phyloP scores from a whole-genome alignment of 2,113 vertebrate species.

The Axis porcinus region DNA sequence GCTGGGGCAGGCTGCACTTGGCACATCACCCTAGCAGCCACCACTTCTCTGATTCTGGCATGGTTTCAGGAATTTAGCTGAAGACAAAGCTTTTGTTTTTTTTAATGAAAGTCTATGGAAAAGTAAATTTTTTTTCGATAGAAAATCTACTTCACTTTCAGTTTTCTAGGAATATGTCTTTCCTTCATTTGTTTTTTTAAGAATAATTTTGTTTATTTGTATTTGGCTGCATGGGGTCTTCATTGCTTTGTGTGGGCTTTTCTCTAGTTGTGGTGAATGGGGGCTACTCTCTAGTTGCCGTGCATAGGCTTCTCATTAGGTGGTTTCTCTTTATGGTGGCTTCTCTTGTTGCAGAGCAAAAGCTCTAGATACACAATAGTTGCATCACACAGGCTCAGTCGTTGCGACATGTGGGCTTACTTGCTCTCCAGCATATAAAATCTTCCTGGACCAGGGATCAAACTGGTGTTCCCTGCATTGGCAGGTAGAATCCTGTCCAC shows the following conservation, averaged over 20 bases:
- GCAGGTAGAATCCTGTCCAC: neutral
- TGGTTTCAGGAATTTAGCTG: neutral
- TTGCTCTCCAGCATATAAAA: neutral
- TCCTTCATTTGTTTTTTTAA: neutral
- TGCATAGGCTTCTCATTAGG: neutral
- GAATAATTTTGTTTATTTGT: neutral
- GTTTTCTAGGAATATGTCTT: neutral
- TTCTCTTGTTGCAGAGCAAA: neutral
- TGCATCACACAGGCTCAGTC: neutral
- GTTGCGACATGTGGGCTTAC: neutral
- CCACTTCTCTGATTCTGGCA: neutral
- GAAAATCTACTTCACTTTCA: neutral
- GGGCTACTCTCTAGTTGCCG: neutral
- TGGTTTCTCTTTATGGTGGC: neutral
- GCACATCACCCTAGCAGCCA: accelerated
- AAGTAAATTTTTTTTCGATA: neutral
- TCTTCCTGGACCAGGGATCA: neutral
- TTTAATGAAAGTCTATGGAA: neutral
- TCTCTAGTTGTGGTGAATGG: neutral
- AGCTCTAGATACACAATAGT: neutral
- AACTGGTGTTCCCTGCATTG: neutral
- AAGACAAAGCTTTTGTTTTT: neutral
- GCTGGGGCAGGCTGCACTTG: neutral
- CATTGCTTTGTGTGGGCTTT: neutral
- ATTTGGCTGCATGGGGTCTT: neutral